A percentile compares a stretch with the other conserved stretches of the same genome.
phyloP scores from a whole-genome alignment of 2,113 vertebrate species.

The Cebus imitator region DNA sequence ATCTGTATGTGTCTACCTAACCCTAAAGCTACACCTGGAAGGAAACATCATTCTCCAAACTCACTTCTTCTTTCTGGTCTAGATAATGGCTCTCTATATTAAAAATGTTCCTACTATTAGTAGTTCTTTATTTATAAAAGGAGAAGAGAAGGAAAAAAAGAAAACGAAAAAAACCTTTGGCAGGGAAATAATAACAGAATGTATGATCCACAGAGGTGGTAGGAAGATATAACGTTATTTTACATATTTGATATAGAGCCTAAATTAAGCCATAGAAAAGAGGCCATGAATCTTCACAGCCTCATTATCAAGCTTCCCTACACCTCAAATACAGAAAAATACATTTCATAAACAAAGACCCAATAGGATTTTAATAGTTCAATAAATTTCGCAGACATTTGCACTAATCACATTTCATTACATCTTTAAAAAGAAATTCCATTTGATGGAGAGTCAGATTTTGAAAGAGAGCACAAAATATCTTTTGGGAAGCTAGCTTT shows the following conservation, averaged over 20 bases:
- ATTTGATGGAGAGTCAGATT: slow-evolving; percentile 77
- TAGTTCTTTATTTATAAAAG: slow-evolving; percentile 80
- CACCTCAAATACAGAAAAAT: slow-evolving; percentile 89
- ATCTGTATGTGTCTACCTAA: background rate
- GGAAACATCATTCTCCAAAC: background rate
- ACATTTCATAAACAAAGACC: slow-evolving; percentile 90
- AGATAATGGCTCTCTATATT: slow-evolving; percentile 72
- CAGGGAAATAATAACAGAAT: slow-evolving; percentile 85
- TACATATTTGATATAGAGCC: slow-evolving; percentile 91
- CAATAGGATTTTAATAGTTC: slow-evolving; percentile 91
- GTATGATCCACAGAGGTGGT: slow-evolving; percentile 83
- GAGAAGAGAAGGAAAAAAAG: background rate
- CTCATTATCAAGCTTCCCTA: slow-evolving; percentile 89
- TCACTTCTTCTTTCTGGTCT: slow-evolving; percentile 29
- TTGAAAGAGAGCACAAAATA: slow-evolving; percentile 55
- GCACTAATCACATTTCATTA: slow-evolving; percentile 87
- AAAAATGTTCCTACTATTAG: slow-evolving; percentile 62
- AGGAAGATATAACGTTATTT: slow-evolving; percentile 86
- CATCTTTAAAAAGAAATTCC: slow-evolving; percentile 78
- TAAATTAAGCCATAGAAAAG: slow-evolving; percentile 90
- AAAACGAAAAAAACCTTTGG: slow-evolving; percentile 73
- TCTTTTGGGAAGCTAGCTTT: slow-evolving; percentile 38
- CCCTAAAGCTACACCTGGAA: background rate
- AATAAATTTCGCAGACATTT: slow-evolving; percentile 88
- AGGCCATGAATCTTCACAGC: slow-evolving; percentile 87